Conservation (phyloP, 1,140 invertebrate species). For the Brachionus paranguensis region DNA sequence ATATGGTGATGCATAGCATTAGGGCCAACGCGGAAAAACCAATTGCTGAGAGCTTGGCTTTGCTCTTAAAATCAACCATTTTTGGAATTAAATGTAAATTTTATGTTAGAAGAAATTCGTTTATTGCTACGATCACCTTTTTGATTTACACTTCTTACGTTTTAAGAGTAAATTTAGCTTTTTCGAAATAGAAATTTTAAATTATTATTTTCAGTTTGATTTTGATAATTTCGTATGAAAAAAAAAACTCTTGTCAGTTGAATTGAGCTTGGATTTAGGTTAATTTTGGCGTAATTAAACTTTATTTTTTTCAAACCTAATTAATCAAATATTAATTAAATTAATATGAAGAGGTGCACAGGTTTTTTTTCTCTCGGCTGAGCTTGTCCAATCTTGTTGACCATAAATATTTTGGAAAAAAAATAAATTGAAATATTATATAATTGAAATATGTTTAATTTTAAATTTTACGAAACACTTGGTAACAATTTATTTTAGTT, state of each 20-base stretch:
- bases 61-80: not conserved
- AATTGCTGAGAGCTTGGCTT: not conserved
- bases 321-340: constrained; percentile 4
- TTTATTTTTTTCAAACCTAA: not conserved
- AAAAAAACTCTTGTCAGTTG: not conserved
- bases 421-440: not conserved
- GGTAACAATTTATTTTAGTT: not conserved
- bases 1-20: not conserved
- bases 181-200: not conserved
- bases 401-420: not conserved
- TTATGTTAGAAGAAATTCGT: not conserved
- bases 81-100: not conserved
- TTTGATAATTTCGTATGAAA: not conserved
- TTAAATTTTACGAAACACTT: not conserved
- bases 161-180: constrained; percentile 1
- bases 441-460: not conserved
- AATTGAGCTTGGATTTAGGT: not conserved
- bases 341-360: not conserved
- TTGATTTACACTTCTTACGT: not conserved
- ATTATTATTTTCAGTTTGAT: not conserved
- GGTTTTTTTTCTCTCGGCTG: not conserved
- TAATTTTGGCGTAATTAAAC: not conserved
- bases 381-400: not conserved
- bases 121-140: not conserved
- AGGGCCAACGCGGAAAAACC: not conserved